Percentiles rank a stretch among this genome's conserved stretches.
These are phyloP conservation scores for Drosophila lacicola DNA, from an alignment of 2,888 invertebrate species.

Conservation along the genomic window DNA sequence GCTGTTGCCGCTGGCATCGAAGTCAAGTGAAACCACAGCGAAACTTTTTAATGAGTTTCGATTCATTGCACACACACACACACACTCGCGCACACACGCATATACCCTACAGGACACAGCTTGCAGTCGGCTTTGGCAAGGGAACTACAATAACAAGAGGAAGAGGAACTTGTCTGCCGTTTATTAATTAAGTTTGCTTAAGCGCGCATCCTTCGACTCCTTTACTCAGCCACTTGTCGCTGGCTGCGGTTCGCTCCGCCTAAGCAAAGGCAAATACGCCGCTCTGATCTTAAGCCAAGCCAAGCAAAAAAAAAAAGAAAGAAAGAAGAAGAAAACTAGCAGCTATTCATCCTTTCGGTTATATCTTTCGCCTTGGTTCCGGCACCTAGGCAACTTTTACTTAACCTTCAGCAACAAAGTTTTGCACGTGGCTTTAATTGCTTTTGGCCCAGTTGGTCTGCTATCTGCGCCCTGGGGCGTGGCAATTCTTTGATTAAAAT, in stretches of 20 bases:
- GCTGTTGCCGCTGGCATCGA: slow-evolving; percentile 45
- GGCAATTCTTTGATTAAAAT: slow-evolving; percentile 70
- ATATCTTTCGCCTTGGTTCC: slow-evolving; percentile 19
- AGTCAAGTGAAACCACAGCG: slow-evolving; percentile 64
- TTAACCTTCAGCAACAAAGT: slow-evolving; percentile 61
- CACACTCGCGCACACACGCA: slow-evolving; percentile 23
- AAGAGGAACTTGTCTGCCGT: slow-evolving; percentile 43
- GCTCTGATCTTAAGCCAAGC: slow-evolving; percentile 49
- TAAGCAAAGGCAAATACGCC: slow-evolving; percentile 51
- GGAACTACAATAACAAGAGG: slow-evolving; percentile 7
- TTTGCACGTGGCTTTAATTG: slow-evolving; percentile 80
- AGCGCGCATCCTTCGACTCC: slow-evolving; percentile 29
- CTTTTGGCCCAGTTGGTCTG: slow-evolving; percentile 49
- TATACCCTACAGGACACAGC: slow-evolving; percentile 35
- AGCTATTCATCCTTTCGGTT: slow-evolving; percentile 19
- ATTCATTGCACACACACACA: slow-evolving; percentile 71
- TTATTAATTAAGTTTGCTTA: slow-evolving; percentile 78
- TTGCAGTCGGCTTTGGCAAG: slow-evolving; percentile 46
- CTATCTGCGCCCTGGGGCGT: slow-evolving; percentile 23
- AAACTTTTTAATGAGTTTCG: slow-evolving; percentile 81
- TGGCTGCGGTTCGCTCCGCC: slow-evolving; percentile 29
- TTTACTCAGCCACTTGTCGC: slow-evolving; percentile 12
- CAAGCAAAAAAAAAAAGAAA: slow-evolving; percentile 18
- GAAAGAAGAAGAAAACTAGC: slow-evolving; percentile 24
- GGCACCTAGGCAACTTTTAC: slow-evolving; percentile 59